Evolutionary conservation across 2,113 vertebrate genomes (phyloP), one percentile per base, ranked within the genome.

Genomic region (Gorsachius goisagi): DNA sequence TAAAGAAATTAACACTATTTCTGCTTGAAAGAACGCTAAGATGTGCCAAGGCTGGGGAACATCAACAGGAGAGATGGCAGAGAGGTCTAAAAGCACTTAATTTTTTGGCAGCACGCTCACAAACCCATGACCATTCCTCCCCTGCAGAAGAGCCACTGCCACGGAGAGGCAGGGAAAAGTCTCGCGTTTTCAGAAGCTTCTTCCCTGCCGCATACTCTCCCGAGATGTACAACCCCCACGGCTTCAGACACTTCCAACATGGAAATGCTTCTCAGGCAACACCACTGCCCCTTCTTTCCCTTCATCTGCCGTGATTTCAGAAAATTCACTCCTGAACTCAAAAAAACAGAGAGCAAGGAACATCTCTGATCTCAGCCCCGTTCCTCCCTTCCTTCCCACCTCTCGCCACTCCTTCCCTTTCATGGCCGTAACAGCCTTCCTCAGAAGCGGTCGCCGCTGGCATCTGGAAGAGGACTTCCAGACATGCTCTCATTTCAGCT

Each of bases 1-100:
- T 93, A 86, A 96, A 95, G 56, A 88, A 95, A 93, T 84, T 67
- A 90, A 90, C 95, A 45, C 24, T 71, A 85, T 50, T 86, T 73
- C 76, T 92, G 76, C 86, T 76, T 63, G 69, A 75, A 84, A 84
- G 76, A 78, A 93, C 0, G 1, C 37, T 4, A 44, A 68, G 73
- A 89, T 37, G 60, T 68, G 72, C 92, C 88, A 95, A 95, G 39
- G 64, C 60, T 67, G 60, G 44, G 50, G 64, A 93, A 80, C 63
- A 74, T 76, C 82, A 93, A 44, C 68, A 45, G 44, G 35, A 30
- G 44, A 86, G 52, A 90, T 13, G 52, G 79, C 59, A 91, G 53
- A 56, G 68, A 94, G 56, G 73, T 81, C 85, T 89, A 71, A 71
- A 95, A 79, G 68, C 88, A 88, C 68, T 94, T 44, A 17, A 26